These are phyloP conservation scores for Willisornis vidua DNA, from an alignment of 2,113 vertebrate genomes.

Conservation along the genomic window DNA sequence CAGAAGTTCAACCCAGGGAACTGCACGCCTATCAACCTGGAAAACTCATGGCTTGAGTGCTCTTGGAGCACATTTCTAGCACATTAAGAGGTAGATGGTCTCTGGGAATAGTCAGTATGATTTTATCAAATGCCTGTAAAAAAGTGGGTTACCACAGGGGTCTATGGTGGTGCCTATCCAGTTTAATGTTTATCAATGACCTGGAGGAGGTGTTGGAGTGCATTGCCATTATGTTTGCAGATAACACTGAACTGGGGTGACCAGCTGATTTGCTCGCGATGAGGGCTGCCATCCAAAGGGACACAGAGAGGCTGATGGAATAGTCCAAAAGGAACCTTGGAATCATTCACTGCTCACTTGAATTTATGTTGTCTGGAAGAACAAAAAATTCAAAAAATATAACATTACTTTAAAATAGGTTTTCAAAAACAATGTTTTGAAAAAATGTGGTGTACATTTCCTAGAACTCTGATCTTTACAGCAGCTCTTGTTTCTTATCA, in stretches of 20 bases:
- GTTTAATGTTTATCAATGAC: neutral
- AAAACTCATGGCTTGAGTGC: neutral
- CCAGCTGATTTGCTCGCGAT: neutral
- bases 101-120: neutral
- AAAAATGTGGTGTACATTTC: neutral
- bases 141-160: neutral
- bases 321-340: neutral
- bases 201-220: neutral
- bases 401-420: neutral
- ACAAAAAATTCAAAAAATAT: neutral
- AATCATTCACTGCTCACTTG: neutral
- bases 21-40: neutral
- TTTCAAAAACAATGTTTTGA: neutral
- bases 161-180: neutral
- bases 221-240: neutral
- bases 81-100: neutral
- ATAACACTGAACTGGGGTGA: neutral
- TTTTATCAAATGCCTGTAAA: neutral
- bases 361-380: neutral
- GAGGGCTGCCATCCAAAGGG: neutral
- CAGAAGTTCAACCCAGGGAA: neutral
- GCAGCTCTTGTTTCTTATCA: neutral
- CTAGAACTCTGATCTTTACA: neutral
- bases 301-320: neutral
- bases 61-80: neutral